Percentiles rank a stretch among this genome's conserved stretches.
phyloP scores from a whole-genome alignment of 2,888 invertebrate genomes.

The Melanophora roralis region DNA sequence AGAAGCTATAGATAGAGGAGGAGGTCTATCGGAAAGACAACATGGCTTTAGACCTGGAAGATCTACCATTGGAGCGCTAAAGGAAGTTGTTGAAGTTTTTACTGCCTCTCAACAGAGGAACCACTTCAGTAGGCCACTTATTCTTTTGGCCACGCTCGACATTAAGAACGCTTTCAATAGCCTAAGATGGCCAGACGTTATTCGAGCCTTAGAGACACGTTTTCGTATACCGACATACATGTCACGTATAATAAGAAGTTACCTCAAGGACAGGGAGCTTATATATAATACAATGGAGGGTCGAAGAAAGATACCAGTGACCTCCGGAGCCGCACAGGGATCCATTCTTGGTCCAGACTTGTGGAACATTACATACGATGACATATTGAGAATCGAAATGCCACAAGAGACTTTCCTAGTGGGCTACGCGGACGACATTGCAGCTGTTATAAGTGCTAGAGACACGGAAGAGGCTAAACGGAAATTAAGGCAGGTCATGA shows the following conservation, averaged over 20 bases:
- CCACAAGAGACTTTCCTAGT: neutral
- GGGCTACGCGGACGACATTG: neutral
- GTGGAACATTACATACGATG: slow-evolving; percentile 43
- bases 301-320: neutral
- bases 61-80: slow-evolving; percentile 19
- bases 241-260: neutral
- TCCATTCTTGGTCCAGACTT: slow-evolving; percentile 33
- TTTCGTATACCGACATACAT: slow-evolving; percentile 12
- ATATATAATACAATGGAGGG: slow-evolving; percentile 10
- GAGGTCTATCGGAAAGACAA: slow-evolving; percentile 6
- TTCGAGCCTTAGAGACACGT: neutral
- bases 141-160: slow-evolving; percentile 30
- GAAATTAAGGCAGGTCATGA: too few relatives aligned
- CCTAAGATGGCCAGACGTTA: slow-evolving; percentile 12
- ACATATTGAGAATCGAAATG: slow-evolving; percentile 8
- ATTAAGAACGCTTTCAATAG: slow-evolving; percentile 36
- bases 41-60: slow-evolving; percentile 24
- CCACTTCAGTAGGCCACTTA: neutral
- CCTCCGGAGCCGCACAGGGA: slow-evolving; percentile 36
- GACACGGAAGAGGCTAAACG: neutral
- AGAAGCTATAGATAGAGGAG: too few relatives aligned
- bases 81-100: slow-evolving; percentile 1
- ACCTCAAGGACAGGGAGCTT: slow-evolving; percentile 8
- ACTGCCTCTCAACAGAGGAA: neutral
- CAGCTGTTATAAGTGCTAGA: neutral